Base-by-base conservation (phyloP, 64 coral and sea anemone species). In the Cladopsammia gracilis region DNA sequence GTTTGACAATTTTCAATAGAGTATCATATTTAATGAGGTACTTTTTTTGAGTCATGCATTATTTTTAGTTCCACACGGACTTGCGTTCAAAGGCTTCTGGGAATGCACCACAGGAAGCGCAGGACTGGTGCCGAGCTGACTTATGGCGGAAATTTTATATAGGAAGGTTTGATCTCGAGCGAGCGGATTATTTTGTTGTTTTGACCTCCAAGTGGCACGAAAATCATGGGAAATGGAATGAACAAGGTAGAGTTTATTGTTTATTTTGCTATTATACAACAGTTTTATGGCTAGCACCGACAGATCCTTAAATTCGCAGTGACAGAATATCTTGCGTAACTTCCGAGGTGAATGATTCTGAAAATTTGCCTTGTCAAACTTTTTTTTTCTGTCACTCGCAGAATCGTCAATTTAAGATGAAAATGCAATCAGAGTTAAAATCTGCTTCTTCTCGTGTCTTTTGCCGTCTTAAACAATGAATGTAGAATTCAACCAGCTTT, bases 211-310 rank as follows among this genome's bases (percentile, higher is more conserved):
- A 20, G 10, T 68, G 20, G 16, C 9, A 11, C 48, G 4, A 50
- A 66, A 89, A 89, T 20, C 69, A 94, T 94, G 92, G 92, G 92
- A 1, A 94, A 94, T 75, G 92, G 92, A 75, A 94, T 94, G 92
- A 76, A 94, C 61, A 94, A 94, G 92, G 92, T 94, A 89, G 23
- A 34, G 48, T 44, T 74, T 86, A 13, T 75, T 60, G 10, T 77
- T 15, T 76, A 13, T 43, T 11, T 70, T 62, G n/a, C 52, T 88
- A 2, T 58, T 23, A 7, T 85, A 18, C 2, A 64, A 20, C 23
- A 23, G 13, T 62, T 62, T 59, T 66, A 10, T n/a, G 52, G 0
- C 20, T 52, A 19, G 5, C 25, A 43, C 4, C 20, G 16, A 52
- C 25, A 71, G 51, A 75, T 57, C 65, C 24, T 20, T 20, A 16